phyloP scores from a whole-genome alignment of 2,113 vertebrate species.

The Actenoides lindsayi region DNA sequence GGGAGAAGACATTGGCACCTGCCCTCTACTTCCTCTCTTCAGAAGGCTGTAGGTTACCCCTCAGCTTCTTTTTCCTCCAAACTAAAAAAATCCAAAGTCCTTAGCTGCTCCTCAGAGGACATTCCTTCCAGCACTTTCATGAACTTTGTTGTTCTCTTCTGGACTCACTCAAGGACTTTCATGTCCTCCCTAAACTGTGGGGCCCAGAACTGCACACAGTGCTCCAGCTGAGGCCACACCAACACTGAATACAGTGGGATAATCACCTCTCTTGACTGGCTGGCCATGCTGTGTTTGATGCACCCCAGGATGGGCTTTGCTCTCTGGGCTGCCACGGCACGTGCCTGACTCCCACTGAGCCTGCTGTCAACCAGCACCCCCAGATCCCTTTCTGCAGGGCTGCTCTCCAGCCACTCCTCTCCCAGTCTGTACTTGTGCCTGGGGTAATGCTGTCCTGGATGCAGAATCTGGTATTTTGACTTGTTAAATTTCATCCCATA shows the following conservation, averaged over 20 bases:
- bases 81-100: not conserved
- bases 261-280: no score
- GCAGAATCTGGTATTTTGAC: not conserved
- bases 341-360: no score
- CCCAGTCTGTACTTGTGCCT: not conserved
- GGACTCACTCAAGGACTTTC: no score
- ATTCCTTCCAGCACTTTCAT: not conserved
- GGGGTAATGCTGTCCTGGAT: not conserved
- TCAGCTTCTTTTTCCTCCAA: not conserved
- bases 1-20: not conserved
- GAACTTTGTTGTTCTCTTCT: not conserved
- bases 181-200: no score
- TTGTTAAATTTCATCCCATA: not conserved
- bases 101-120: not conserved
- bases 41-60: not conserved
- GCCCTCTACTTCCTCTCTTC: not conserved
- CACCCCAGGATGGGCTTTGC: no score
- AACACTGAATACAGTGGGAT: no score
- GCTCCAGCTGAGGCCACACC: no score
- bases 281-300: no score
- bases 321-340: no score
- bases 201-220: no score
- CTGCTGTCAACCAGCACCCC: not conserved
- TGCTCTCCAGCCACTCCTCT: not conserved
- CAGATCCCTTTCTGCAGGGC: not conserved